Conservation (phyloP, 2,888 invertebrate genomes). For the Andrena bicolor region DNA sequence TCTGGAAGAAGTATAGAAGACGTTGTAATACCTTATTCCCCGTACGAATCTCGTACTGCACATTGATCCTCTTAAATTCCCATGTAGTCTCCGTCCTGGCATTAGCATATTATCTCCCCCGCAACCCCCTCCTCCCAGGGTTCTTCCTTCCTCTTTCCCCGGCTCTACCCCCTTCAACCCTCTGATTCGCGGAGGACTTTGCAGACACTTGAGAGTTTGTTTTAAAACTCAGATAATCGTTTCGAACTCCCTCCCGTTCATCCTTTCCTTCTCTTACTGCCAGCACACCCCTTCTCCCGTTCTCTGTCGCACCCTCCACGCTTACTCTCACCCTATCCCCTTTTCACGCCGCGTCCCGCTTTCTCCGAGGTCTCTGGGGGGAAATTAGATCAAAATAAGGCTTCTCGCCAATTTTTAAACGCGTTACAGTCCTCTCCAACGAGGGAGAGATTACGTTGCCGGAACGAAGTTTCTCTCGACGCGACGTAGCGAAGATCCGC, state of each 20-base stretch:
- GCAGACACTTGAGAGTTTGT: slow-evolving; percentile 84
- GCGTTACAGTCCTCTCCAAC: slow-evolving; percentile 65
- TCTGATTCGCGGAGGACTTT: slow-evolving; percentile 81
- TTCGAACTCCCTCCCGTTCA: slow-evolving; percentile 74
- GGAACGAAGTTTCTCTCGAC: slow-evolving; percentile 24
- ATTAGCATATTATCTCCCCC: slow-evolving; percentile 82
- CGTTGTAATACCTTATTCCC: slow-evolving; percentile 74
- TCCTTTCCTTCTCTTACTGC: slow-evolving; percentile 38
- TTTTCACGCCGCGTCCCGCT: slow-evolving; percentile 48
- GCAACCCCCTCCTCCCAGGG: slow-evolving; percentile 46
- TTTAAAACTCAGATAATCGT: slow-evolving; percentile 84
- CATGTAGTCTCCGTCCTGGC: slow-evolving; percentile 79
- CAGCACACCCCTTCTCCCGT: background rate
- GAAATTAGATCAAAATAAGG: slow-evolving; percentile 81
- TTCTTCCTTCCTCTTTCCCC: slow-evolving; percentile 41
- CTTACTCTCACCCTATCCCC: slow-evolving; percentile 32
- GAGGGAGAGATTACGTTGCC: slow-evolving; percentile 50
- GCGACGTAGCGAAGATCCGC: slow-evolving; percentile 10
- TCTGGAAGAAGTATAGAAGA: slow-evolving; percentile 72
- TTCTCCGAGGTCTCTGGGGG: slow-evolving; percentile 71
- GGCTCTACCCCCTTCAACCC: slow-evolving; percentile 59
- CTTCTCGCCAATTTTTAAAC: slow-evolving; percentile 78
- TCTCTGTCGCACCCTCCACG: slow-evolving; percentile 24
- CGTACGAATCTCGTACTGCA: slow-evolving; percentile 74
- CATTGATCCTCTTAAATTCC: slow-evolving; percentile 83